Conservation (phyloP, 2,888 invertebrate genomes). For the Serripes groenlandicus region DNA sequence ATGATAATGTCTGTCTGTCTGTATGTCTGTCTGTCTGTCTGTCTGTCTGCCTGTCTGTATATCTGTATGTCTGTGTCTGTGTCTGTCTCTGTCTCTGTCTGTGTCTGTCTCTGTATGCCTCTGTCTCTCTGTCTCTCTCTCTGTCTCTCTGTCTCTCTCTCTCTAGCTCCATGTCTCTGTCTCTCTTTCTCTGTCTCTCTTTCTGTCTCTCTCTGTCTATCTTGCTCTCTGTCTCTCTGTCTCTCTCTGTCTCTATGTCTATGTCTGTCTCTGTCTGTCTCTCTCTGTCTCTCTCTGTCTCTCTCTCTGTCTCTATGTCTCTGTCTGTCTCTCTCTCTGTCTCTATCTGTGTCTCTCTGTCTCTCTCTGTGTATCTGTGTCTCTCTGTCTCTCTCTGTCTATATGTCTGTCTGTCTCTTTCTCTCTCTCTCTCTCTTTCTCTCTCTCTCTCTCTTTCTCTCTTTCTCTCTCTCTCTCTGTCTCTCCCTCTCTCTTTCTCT, state of each 20-base stretch:
- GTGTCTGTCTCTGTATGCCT: not conserved
- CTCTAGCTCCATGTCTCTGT: no score
- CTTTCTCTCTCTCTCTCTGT: constrained; percentile 10
- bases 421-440: not conserved
- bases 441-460: constrained; percentile 1
- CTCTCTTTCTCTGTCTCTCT: no score
- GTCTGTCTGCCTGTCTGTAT: no score
- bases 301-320: not conserved
- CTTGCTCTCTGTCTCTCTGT: no score
- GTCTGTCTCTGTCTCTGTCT: not conserved
- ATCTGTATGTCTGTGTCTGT: no score
- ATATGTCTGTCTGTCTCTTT: not conserved
- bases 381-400: constrained; percentile 20
- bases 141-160: no score
- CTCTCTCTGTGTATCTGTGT: constrained; percentile 23
- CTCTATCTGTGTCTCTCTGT: no score
- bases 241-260: no score
- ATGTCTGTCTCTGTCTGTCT: not conserved
- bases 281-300: not conserved
- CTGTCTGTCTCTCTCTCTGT: constrained; percentile 5
- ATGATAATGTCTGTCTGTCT: no score
- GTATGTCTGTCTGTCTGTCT: no score
- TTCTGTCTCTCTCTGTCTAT: no score
- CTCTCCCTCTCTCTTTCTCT: constrained; percentile 24
- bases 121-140: no score